Conservation (phyloP, 2,113 vertebrate genomes). For the Orientallactaga bullata region DNA sequence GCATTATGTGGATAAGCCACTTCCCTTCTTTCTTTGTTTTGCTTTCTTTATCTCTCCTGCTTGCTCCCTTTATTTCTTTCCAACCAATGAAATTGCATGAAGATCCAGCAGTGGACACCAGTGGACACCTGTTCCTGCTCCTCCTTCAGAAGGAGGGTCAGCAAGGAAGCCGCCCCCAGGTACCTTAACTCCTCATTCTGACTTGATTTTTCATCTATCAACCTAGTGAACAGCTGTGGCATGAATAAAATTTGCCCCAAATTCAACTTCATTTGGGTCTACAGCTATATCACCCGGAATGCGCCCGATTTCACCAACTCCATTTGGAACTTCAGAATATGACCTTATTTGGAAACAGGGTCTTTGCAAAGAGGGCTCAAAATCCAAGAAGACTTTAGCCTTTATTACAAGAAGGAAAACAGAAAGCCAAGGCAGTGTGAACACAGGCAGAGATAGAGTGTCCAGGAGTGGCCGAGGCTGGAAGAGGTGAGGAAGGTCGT, state of each 20-base stretch:
- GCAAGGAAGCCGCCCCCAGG: not conserved
- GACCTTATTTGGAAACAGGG: not conserved
- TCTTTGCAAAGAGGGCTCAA: not conserved
- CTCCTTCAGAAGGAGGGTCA: not conserved
- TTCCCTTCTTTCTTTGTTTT: not conserved
- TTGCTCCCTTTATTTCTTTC: not conserved
- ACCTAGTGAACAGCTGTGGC: too few species aligned
- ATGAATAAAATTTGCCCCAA: not conserved
- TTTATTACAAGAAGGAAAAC: not conserved
- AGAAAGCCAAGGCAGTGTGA: not conserved
- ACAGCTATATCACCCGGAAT: too few species aligned
- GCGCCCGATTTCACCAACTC: not conserved
- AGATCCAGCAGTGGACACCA: not conserved
- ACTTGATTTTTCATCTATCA: not conserved
- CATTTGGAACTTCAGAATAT: not conserved
- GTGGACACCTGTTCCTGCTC: not conserved
- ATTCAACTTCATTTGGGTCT: not conserved
- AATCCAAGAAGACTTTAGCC: not conserved
- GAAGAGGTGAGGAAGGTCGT: not conserved
- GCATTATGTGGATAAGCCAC: too few species aligned
- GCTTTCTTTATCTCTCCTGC: not conserved
- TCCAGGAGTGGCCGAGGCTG: not conserved
- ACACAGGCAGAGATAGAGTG: not conserved
- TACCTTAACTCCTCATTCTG: fast-evolving
- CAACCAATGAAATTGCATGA: not conserved